Base-by-base conservation (phyloP, 1,140 invertebrate genomes). In the Tetranychus cinnabarinus region DNA sequence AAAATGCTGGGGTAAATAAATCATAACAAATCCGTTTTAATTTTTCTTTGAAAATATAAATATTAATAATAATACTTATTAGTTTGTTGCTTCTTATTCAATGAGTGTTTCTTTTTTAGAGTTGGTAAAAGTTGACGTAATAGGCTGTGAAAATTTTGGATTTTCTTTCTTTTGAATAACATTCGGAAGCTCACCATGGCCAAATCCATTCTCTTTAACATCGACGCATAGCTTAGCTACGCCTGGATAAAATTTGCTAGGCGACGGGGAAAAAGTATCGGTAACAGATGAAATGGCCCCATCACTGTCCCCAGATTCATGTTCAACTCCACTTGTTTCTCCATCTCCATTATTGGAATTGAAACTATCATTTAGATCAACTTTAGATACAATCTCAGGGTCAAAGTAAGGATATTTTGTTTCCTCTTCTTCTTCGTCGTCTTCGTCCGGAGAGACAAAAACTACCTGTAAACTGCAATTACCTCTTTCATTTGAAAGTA, bases 401-500 rank as follows among this genome's bases (percentile, higher is more conserved):
- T 34, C 31, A n/a, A 52, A 37, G 46, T n/a, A 60, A 10, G 13
- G 15, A 52, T 31, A 35, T 46, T 60, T 36, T 37, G 7, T 13
- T 15, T 37, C 15, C 2, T 54, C 50, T 7, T 42, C 36, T 15
- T 60, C 59, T 6, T 50, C 47, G 15, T 52, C 37, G 8, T 52
- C 46, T 7, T 50, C 46, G 35, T 60, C 59, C 5, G 59, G 15
- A 2, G 34, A 35, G 13, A 60, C 50, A 31, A 60, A 60, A 35
- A 60, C 8, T 10, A 50, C 46, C 52, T 60, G 33, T n/a, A 59
- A 4, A 45, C 23, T 46, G 2, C 8, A 37, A 4, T 36, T 39
- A 56, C 60, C 57, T 62, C 72, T 72, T 68, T 74, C 70, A 64
- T 69, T 69, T n/a, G 81, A 81, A 61, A 86, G 70, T 60, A 84